Evolutionary conservation across 2,113 vertebrate species (phyloP).

Genomic region (Puffinus mauretanicus): DNA sequence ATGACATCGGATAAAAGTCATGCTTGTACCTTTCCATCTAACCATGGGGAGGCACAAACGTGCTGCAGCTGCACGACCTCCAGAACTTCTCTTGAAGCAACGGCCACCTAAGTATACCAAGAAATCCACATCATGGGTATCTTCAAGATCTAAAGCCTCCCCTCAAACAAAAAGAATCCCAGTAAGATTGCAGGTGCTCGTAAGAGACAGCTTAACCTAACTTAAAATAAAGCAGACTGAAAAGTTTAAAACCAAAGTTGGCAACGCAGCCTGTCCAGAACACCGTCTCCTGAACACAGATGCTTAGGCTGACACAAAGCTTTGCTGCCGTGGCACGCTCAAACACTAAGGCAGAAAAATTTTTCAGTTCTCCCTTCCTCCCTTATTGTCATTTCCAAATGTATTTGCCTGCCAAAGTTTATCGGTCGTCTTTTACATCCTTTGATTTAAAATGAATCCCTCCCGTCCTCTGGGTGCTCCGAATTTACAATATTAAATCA

Average conservation of each 20-base stretch:
- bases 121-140: not conserved
- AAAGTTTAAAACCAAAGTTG: not conserved
- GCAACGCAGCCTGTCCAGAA: not conserved
- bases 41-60: not conserved
- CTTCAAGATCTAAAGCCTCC: not conserved
- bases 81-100: not conserved
- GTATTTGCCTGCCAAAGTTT: not conserved
- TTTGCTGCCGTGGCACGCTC: not conserved
- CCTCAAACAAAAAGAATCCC: not conserved
- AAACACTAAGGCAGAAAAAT: not conserved
- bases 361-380: not conserved
- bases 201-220: not conserved
- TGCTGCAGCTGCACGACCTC: not conserved
- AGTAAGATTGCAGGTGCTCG: not conserved
- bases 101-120: not conserved
- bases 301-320: not conserved
- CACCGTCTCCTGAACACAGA: rapidly evolving
- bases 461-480: not conserved
- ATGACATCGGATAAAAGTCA: not conserved
- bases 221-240: not conserved
- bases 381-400: not conserved
- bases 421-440: not conserved
- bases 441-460: not conserved
- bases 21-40: not conserved
- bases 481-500: not conserved